Evolutionary conservation across 2,797 vertebrate genomes (phyloP), one percentile per base, ranked within the genome.

Genomic region (Hydrophis major): DNA sequence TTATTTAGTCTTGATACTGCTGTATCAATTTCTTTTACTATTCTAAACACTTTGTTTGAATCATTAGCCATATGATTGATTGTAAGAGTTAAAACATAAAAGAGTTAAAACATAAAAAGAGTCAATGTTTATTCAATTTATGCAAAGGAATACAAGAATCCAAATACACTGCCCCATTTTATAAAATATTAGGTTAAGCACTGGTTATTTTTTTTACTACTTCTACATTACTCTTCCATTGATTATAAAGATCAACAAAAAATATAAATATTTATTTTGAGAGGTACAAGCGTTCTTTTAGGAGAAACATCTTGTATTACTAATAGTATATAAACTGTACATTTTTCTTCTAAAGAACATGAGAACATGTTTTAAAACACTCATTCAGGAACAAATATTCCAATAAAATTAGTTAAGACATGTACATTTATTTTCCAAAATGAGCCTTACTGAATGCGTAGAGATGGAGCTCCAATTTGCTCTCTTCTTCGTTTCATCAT

Each of bases 391-490:
- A 57, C 89, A 96, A 95, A 96, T 55, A 90, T 95, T 95, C 94
- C 94, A 92, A 83, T 83, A 92, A 95, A 83, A 95, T 16, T 94
- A 89, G 12, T 12, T 92, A 86, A 78, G 60, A 86, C 1, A 12
- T 25, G 92, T 88, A 92, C 89, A 63, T 2, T 14, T 60, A 63
- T 95, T 94, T 92, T 61, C 91, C 94, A 87, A 95, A 93, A 86
- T 50, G 96, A 94, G 94, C 96, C 99, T 99, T 99, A 99, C 99
- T 99, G 98, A 95, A 99, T 98, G 94, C 97, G 98, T 74, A 99
- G 98, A 88, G 98, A 97, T 0, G 98, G 98, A 57, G 98, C 98
- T 98, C 98, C 99, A 50, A 98, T 96, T 96, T 97, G 97, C 96
- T 99, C 98, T 96, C 97, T 98, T 97, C 98, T 98, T 96, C 98